phyloP scores from a whole-genome alignment of 2,888 invertebrate species.

The Polyploca ridens region DNA sequence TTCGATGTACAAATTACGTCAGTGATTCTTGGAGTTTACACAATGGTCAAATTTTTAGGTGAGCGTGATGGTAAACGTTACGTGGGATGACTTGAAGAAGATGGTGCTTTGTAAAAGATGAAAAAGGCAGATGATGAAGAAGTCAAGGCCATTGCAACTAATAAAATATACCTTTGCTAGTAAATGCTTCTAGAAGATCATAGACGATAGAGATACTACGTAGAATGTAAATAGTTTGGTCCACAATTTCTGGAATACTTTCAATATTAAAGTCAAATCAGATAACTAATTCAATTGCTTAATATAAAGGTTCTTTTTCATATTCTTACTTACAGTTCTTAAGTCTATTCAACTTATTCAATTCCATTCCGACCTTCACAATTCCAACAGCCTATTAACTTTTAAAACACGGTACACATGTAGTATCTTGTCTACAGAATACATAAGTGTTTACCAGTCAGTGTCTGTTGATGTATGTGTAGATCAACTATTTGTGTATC shows the following conservation, averaged over 20 bases:
- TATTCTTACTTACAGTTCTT: not conserved
- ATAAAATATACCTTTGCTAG: too few relatives aligned
- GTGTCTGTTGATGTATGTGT: slow-evolving; percentile 5
- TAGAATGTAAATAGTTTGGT: too few relatives aligned
- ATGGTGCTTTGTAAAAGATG: not conserved
- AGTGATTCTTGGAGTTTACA: not conserved
- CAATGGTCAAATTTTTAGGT: not conserved
- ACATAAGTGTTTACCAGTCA: not conserved
- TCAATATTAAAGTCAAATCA: not conserved
- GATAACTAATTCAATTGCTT: not conserved
- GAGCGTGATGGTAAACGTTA: not conserved
- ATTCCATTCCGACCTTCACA: slow-evolving; percentile 3
- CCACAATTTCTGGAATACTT: too few relatives aligned
- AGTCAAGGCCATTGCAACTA: not conserved
- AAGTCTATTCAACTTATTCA: not conserved
- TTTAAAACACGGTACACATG: slow-evolving; percentile 6
- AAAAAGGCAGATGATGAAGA: not conserved
- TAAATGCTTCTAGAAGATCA: too few relatives aligned
- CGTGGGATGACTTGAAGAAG: not conserved
- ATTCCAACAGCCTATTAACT: slow-evolving; percentile 3
- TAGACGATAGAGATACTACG: too few relatives aligned
- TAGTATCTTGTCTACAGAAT: not conserved
- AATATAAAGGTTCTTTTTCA: not conserved
- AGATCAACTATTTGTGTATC: not conserved
- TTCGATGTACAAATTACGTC: not conserved